Conservation (phyloP, 2,888 invertebrate genomes). For the Nemurella pictetii region DNA sequence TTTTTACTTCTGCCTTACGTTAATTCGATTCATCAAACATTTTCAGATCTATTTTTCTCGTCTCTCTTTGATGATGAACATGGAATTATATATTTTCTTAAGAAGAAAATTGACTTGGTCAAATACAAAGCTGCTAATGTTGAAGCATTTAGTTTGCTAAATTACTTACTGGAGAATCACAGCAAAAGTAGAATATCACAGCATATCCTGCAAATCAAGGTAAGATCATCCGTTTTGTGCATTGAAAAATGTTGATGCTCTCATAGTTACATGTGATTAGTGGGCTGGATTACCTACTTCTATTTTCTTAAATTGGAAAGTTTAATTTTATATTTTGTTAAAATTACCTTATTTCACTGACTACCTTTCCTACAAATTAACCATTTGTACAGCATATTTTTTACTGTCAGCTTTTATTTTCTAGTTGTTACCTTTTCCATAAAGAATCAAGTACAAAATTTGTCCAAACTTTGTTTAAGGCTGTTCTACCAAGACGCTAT, state of each 20-base stretch:
- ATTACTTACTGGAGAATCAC: slow-evolving; percentile 41
- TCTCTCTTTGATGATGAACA: slow-evolving; percentile 41
- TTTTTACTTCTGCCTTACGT: neutral
- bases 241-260: neutral
- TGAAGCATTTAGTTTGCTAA: slow-evolving; percentile 45
- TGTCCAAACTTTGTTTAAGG: neutral
- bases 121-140: slow-evolving; percentile 44
- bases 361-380: no score
- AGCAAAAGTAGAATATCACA: slow-evolving; percentile 35
- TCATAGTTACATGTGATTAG: no score
- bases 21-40: neutral
- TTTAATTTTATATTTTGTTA: no score
- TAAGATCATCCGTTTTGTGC: no score
- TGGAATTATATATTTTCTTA: slow-evolving; percentile 44
- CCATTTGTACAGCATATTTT: no score
- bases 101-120: slow-evolving; percentile 41
- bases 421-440: neutral
- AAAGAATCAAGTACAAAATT: neutral
- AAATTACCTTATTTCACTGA: no score
- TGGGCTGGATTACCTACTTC: no score
- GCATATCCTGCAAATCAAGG: slow-evolving; percentile 42
- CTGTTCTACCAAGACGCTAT: no score
- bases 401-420: no score
- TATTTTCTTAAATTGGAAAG: no score
- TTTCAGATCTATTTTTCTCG: slow-evolving; percentile 44